Evolutionary conservation across 2,797 vertebrate species (phyloP).

Genomic region (Pelochelys cantorii): DNA sequence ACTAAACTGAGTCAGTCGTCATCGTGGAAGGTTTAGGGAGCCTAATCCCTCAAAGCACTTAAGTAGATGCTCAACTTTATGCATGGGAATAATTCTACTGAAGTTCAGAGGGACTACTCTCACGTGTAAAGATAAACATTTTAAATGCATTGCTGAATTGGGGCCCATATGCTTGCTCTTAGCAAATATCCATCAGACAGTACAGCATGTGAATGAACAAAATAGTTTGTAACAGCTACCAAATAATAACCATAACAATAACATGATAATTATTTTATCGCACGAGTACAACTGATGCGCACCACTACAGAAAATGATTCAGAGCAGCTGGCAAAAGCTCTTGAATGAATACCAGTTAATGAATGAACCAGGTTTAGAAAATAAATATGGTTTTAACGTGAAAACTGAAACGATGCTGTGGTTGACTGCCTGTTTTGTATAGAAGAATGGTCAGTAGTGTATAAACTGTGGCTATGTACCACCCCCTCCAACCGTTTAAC

Average conservation of each 20-base stretch:
- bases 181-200: not conserved
- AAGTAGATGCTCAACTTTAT: conserved; percentile 45
- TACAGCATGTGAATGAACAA: not conserved
- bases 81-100: not conserved
- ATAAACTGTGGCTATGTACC: conserved; percentile 49
- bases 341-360: conserved; percentile 67
- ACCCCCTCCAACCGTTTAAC: conserved; percentile 58
- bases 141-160: conserved; percentile 48
- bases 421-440: conserved; percentile 61
- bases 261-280: conserved; percentile 65
- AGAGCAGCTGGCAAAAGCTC: conserved; percentile 62
- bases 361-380: conserved; percentile 70
- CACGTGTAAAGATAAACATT: conserved; percentile 35
- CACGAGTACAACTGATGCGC: conserved; percentile 53
- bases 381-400: conserved; percentile 71
- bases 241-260: conserved; percentile 56
- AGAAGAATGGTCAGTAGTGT: conserved; percentile 66
- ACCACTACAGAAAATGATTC: conserved; percentile 62
- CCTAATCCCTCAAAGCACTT: conserved; percentile 63
- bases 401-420: conserved; percentile 66
- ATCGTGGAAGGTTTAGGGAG: conserved; percentile 64
- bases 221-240: conserved; percentile 7
- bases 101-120: conserved; percentile 54
- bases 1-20: conserved; percentile 67
- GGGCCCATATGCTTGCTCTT: conserved; percentile 23